Base-by-base conservation (phyloP, 2,888 invertebrate genomes). In the Torymus texanus region DNA sequence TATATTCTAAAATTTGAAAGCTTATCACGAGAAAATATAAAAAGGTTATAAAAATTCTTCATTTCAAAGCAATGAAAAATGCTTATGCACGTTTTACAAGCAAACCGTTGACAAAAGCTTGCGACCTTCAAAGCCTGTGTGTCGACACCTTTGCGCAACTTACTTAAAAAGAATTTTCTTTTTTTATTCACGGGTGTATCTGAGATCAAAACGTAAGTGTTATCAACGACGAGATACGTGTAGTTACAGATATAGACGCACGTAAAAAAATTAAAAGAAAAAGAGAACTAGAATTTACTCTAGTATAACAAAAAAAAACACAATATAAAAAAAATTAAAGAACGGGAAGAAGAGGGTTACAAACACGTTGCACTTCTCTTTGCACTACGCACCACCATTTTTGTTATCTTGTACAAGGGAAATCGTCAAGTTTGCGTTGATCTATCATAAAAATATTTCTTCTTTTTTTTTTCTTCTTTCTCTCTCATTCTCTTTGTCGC, bases 361-460 rank as follows among this genome's bases (percentile, higher is more conserved):
- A 70, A 74, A 67, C 55, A 71, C 65, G 29, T 77, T 61, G 65
- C 74, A 78, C 67, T 76, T 73, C 16, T 73, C 24, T 70, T 75
- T 59, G 73, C 72, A 80, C 70, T 66, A 68, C 53, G 75, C 61
- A 76, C 61, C 41, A 77, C 29, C 63, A 18, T 74, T 67, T 67
- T 70, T 24, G 21, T 67, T 63, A 24, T 66, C 53, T 79, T 74
- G 55, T 68, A 73, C 65, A 75, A 73, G 70, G 63, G 65, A 79
- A 79, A 76, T 83, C 63, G 70, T 81, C 83, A 80, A 82, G 79
- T 83, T 81, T 82, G 80, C 82, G 86, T 84, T 83, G 85, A 85
- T 84, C 86, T 87, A 85, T 85, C 85, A 88, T 85, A 88, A 89
- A 88, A 88, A 88, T 89, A 89, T 87, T 83, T 84, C 86, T 84